These are phyloP conservation scores for Agrypnus murinus DNA, from an alignment of 2,888 invertebrate genomes.

Conservation along the genomic window DNA sequence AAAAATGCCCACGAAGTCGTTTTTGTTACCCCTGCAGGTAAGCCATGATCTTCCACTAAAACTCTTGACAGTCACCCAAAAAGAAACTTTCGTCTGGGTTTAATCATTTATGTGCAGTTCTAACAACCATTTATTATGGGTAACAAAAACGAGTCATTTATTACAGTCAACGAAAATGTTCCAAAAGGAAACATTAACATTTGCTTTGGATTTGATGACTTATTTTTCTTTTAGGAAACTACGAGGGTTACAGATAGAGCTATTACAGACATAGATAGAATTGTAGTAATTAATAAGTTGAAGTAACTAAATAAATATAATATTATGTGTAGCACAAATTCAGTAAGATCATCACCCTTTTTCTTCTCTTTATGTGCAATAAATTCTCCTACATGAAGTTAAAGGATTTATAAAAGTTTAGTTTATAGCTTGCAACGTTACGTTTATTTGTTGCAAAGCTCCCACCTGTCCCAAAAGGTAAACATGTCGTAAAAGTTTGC, in stretches of 20 bases:
- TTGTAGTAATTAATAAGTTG: too few relatives aligned
- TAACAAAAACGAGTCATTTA: constrained; percentile 13
- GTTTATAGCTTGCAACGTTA: neutral
- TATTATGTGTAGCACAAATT: too few relatives aligned
- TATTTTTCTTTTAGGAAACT: constrained; percentile 27
- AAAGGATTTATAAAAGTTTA: too few relatives aligned
- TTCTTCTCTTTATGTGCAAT: too few relatives aligned
- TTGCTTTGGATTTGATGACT: constrained; percentile 19
- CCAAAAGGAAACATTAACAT: neutral
- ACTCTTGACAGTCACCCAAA: constrained; percentile 22
- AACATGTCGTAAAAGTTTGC: constrained; percentile 3
- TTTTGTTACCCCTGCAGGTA: constrained; percentile 32
- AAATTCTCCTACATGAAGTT: too few relatives aligned
- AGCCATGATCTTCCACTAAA: constrained; percentile 22
- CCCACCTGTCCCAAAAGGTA: constrained; percentile 1
- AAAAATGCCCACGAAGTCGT: constrained; percentile 23
- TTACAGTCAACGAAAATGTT: constrained; percentile 12
- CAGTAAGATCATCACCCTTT: too few relatives aligned
- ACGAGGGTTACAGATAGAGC: too few relatives aligned
- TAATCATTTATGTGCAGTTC: constrained; percentile 26
- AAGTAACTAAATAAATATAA: too few relatives aligned
- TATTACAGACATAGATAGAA: too few relatives aligned
- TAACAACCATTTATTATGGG: constrained; percentile 21
- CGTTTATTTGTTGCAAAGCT: neutral
- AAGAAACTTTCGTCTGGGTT: constrained; percentile 16